Percentiles rank a stretch among this genome's conserved stretches.
These are phyloP conservation scores for Dasyornis broadbenti DNA, from an alignment of 2,113 vertebrate genomes.

Conservation along the genomic window DNA sequence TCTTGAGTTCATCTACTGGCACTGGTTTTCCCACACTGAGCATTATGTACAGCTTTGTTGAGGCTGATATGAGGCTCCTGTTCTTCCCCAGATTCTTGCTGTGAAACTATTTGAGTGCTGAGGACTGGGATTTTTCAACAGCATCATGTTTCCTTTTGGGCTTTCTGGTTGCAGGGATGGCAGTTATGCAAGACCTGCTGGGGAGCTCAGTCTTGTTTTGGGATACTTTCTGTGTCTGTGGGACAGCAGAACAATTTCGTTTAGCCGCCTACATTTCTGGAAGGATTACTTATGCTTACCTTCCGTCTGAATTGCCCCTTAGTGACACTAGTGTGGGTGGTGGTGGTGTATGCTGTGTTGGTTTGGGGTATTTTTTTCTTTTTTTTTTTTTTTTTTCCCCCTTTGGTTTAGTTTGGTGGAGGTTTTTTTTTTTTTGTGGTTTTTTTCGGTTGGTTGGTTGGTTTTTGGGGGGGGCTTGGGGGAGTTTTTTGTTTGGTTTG, in stretches of 20 bases:
- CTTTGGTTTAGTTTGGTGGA: too few species aligned
- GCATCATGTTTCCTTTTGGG: background rate
- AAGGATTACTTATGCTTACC: background rate
- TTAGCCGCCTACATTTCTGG: background rate
- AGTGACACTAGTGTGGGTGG: background rate
- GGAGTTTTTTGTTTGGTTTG: background rate
- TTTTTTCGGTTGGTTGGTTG: too few species aligned
- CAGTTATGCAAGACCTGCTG: background rate
- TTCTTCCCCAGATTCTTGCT: background rate
- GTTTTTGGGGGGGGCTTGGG: too few species aligned
- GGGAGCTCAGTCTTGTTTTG: background rate
- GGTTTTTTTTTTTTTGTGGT: too few species aligned
- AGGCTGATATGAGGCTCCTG: background rate
- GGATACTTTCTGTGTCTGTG: background rate
- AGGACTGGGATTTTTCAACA: background rate
- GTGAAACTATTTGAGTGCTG: background rate
- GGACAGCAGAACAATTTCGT: background rate
- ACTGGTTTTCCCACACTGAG: background rate
- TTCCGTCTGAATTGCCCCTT: background rate
- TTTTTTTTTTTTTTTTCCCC: too few species aligned
- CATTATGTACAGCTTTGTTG: background rate
- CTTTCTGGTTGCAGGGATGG: background rate
- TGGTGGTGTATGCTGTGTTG: too few species aligned
- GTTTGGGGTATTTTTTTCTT: too few species aligned
- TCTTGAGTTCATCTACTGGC: background rate